Evolutionary conservation across 2,888 invertebrate genomes (phyloP).

Genomic region (Zaprionus bogoriensis): DNA sequence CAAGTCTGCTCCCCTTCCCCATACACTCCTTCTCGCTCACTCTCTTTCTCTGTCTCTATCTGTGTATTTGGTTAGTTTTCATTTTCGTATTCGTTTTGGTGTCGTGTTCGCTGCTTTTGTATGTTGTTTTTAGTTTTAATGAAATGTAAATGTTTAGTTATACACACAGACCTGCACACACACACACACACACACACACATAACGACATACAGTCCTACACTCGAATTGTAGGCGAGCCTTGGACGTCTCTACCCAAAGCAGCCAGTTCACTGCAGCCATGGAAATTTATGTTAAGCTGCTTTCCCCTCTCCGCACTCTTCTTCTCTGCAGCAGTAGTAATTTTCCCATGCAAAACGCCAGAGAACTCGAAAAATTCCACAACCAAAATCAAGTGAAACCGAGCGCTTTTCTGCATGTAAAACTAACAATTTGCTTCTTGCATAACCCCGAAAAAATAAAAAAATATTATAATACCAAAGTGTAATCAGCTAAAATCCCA

Average conservation of each 20-base stretch:
- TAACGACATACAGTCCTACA: neutral
- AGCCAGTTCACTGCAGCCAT: constrained; percentile 27
- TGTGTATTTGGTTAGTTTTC: constrained; percentile 67
- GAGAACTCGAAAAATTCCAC: neutral
- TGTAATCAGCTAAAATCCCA: constrained; percentile 9
- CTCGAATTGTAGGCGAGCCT: constrained; percentile 21
- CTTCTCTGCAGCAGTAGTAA: too few species aligned
- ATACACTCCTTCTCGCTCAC: neutral
- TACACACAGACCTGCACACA: constrained; percentile 42
- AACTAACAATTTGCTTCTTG: neutral
- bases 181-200: neutral
- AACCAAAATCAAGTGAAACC: constrained; percentile 25
- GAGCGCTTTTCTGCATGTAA: constrained; percentile 11
- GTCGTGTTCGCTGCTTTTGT: constrained; percentile 70
- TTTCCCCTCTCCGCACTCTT: too few species aligned
- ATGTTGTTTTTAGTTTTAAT: constrained; percentile 75
- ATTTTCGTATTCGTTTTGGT: constrained; percentile 58
- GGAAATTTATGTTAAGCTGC: constrained; percentile 58
- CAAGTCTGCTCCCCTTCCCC: neutral
- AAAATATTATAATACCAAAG: neutral
- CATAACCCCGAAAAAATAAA: neutral
- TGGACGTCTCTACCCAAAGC: neutral
- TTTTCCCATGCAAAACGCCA: constrained; percentile 25
- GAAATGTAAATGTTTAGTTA: constrained; percentile 76
- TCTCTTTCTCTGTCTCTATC: constrained; percentile 2